Evolutionary conservation across 2,113 vertebrate genomes (phyloP), one percentile per base, ranked within the genome.

Genomic region (Emberiza fucata): DNA sequence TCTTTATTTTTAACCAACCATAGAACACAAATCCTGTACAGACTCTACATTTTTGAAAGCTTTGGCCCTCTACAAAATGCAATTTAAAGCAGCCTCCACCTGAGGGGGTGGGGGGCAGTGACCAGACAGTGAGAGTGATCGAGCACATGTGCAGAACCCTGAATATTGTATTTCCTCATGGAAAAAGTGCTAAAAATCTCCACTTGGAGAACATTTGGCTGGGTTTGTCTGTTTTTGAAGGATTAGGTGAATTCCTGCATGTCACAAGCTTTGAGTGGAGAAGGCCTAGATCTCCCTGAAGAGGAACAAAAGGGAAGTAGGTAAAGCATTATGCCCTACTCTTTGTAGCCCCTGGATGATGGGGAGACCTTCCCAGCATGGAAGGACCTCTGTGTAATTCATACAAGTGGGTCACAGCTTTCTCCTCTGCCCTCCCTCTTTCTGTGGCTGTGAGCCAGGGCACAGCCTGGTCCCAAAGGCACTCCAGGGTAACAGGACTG

Each of bases 341-440:
- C 45, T 8, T 64, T 31, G 21, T 7, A 48, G 27, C 18, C 8
- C 24, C 27, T 47, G 31, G 8, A 23, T n/a, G 77, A 28, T 37
- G 66, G 56, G 18, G 16, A 85, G 31, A 15, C 16, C 28, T 69
- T 83, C 21, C 44, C 14, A 40, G 40, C 0, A 0, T 13, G 57
- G 45, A 33, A 40, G 22, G 28, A 50, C 19, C 39, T 83, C 60
- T 14, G 10, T 20, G n/a, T 13, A 13, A 1, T 24, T 69, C 54
- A 4, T 8, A 9, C 8, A 33, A 45, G 11, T 6, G 18, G 11
- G 35, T 78, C 35, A 25, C n/a, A 37, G 33, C 48, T 54, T 53
- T 59, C 51, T 65, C 16, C 44, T 60, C 4, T 0, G 4, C 53
- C 8, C 27, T 66, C 1, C 28, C 0, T 10, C 40, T 45, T 24